phyloP scores from a whole-genome alignment of 2,888 invertebrate species.

The Bugulina stolonifera region DNA sequence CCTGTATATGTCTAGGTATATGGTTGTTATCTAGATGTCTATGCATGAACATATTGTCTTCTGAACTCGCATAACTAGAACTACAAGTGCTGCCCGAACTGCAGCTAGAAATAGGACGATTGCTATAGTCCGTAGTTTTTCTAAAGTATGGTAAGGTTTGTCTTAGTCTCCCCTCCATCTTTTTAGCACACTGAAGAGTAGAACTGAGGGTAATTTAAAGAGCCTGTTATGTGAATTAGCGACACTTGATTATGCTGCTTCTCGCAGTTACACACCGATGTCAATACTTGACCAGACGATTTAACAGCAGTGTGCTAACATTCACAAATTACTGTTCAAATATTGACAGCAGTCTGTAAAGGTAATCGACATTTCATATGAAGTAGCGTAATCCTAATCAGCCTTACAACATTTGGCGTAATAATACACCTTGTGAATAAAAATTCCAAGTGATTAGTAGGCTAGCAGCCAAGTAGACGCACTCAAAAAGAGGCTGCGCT shows the following conservation, averaged over 20 bases:
- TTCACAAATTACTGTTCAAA: not conserved
- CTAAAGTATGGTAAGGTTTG: not conserved
- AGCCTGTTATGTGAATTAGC: not conserved
- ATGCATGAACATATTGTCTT: constrained; percentile 1
- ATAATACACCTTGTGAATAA: too few species aligned
- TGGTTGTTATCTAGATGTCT: not conserved
- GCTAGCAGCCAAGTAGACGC: too few species aligned
- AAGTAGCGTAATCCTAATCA: too few species aligned
- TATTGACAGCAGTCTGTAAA: too few species aligned
- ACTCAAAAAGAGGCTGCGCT: too few species aligned
- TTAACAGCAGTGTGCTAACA: not conserved
- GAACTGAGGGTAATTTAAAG: not conserved
- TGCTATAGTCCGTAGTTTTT: not conserved
- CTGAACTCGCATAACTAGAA: constrained; percentile 21
- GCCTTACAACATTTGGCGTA: too few species aligned
- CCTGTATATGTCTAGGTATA: not conserved
- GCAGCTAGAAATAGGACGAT: not conserved
- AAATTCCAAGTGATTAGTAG: too few species aligned
- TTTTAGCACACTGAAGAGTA: not conserved
- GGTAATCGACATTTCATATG: too few species aligned
- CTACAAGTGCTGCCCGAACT: not conserved
- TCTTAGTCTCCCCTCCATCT: constrained; percentile 7
- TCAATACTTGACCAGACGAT: not conserved
- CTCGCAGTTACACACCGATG: too few species aligned
- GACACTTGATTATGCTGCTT: too few species aligned